Evolutionary conservation across 2,113 vertebrate genomes (phyloP).

Genomic region (Malurus melanocephalus): DNA sequence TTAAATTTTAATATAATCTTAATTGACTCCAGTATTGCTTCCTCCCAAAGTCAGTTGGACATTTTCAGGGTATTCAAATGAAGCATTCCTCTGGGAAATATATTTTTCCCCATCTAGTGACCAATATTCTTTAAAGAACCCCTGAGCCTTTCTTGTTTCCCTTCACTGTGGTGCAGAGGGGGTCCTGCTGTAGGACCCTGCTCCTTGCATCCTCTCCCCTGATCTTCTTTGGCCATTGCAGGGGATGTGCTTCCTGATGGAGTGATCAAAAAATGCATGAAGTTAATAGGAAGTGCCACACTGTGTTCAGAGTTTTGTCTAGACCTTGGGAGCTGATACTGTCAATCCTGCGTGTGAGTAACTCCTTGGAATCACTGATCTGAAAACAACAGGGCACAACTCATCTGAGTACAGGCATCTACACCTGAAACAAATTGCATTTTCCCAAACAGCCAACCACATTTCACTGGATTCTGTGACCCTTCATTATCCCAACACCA

Average conservation of each 20-base stretch:
- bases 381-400: not conserved
- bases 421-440: not conserved
- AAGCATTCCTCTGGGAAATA: not conserved
- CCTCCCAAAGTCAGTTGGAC: not conserved
- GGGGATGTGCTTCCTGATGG: not conserved
- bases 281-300: not conserved
- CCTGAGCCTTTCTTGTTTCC: not conserved
- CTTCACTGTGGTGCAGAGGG: fast-evolving
- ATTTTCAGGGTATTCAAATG: not conserved
- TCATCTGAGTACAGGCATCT: not conserved
- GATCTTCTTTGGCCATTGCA: fast-evolving
- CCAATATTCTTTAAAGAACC: not conserved
- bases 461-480: not conserved
- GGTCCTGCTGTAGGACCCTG: not conserved
- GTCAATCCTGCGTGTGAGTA: not conserved
- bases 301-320: not conserved
- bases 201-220: not conserved
- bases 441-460: not conserved
- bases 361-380: not conserved
- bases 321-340: fast-evolving
- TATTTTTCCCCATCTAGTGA: not conserved
- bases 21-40: not conserved
- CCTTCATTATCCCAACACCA: not conserved
- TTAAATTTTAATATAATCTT: not conserved
- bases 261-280: not conserved